phyloP scores from a whole-genome alignment of 2,888 invertebrate genomes.

The Lamellibrachia columna region DNA sequence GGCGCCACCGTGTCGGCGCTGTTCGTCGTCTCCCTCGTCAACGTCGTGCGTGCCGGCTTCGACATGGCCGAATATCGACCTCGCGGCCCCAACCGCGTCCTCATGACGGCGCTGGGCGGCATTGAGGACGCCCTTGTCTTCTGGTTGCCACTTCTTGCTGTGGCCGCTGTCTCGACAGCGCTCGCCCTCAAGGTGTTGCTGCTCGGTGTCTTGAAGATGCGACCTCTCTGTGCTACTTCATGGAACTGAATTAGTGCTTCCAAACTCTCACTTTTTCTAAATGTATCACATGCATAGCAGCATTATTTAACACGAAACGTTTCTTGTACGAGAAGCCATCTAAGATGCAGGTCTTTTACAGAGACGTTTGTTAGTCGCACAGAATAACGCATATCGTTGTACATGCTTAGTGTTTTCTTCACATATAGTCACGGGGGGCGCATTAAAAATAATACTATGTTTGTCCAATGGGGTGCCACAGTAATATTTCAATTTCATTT shows the following conservation, averaged over 20 bases:
- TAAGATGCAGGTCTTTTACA: too few relatives aligned
- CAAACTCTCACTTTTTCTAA: too few relatives aligned
- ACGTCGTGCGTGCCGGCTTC: conserved; percentile 38
- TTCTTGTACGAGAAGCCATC: too few relatives aligned
- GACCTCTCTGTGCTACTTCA: neutral
- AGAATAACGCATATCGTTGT: too few relatives aligned
- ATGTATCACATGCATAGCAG: neutral
- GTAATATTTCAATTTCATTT: too few relatives aligned
- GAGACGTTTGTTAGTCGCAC: too few relatives aligned
- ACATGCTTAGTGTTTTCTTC: too few relatives aligned
- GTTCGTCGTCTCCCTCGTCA: conserved; percentile 38
- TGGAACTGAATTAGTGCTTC: neutral
- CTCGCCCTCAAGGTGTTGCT: conserved; percentile 25
- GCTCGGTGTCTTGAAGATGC: neutral
- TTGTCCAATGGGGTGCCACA: too few relatives aligned
- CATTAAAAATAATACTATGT: too few relatives aligned
- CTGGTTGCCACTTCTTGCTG: conserved; percentile 36
- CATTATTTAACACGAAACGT: too few relatives aligned
- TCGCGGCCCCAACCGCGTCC: conserved; percentile 36
- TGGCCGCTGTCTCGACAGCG: conserved; percentile 25
- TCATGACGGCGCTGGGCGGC: conserved; percentile 34
- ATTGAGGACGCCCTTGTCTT: conserved; percentile 38
- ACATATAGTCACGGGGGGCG: too few relatives aligned
- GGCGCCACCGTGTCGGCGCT: conserved; percentile 37
- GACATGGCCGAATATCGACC: conserved; percentile 41